phyloP scores from a whole-genome alignment of 1,140 invertebrate species.

The Nasonia giraulti region DNA sequence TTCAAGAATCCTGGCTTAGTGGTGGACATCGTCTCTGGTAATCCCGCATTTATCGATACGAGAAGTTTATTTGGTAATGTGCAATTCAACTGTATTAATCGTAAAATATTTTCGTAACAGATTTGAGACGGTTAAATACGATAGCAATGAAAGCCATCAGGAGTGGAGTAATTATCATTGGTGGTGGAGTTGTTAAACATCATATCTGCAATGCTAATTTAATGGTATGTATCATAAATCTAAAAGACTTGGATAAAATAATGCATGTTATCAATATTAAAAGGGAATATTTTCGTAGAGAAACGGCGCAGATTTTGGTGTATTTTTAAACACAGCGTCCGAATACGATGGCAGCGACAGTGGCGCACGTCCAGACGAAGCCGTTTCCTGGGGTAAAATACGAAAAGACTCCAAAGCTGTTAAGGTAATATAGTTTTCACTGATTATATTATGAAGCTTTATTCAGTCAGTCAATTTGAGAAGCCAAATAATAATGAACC shows the following conservation, averaged over 20 bases:
- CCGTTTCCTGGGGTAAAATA: slow-evolving; percentile 99
- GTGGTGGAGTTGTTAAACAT: slow-evolving; percentile 98
- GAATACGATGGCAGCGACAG: slow-evolving; percentile 99
- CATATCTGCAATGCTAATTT: slow-evolving; percentile 99
- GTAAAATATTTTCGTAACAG: slow-evolving; percentile 70
- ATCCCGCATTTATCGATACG: slow-evolving; percentile 23
- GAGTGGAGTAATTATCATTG: slow-evolving; percentile 97
- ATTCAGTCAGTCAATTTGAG: not conserved
- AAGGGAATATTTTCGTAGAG: slow-evolving; percentile 77
- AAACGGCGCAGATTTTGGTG: slow-evolving; percentile 98
- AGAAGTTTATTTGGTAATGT: not conserved
- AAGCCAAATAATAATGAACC: not conserved
- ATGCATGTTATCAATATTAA: not conserved
- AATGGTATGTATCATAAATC: slow-evolving; percentile 79
- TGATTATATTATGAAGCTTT: not conserved
- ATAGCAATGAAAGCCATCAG: slow-evolving; percentile 96
- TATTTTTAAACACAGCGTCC: slow-evolving; percentile 97
- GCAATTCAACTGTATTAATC: not conserved
- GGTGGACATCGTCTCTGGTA: slow-evolving; percentile 94
- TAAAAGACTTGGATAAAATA: not conserved
- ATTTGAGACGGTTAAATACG: slow-evolving; percentile 92
- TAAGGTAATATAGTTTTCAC: slow-evolving; percentile 78
- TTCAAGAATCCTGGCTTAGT: slow-evolving; percentile 93
- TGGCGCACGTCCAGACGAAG: slow-evolving; percentile 98
- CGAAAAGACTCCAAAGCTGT: slow-evolving; percentile 85